Evolutionary conservation across 2,888 invertebrate genomes (phyloP), one percentile per base, ranked within the genome.

Genomic region (Sabellastarte sp.): DNA sequence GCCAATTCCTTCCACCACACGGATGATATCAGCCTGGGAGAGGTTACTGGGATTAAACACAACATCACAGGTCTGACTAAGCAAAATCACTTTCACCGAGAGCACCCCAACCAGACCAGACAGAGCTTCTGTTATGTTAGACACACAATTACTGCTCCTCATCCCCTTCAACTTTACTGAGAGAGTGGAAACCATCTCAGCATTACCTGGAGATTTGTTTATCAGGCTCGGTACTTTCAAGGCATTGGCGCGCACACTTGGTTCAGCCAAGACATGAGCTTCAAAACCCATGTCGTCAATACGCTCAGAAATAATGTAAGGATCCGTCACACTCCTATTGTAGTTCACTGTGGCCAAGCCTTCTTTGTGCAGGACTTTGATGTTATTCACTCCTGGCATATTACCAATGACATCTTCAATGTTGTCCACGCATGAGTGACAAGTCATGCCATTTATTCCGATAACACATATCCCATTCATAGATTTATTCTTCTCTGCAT

Each of bases 61-160:
- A 15, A 41, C 41, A 41, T 41, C 41, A 15, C 10, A 10, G 20
- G 10, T 41, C 20, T 41, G 10, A 41, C 41, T 41, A 10, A 41
- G 41, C 10, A 41, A 20, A 20, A 2, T 41, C 41, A 41, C 41
- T 41, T 20, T 41, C 10, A 20, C 10, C 20, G 41, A 10, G 29
- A 57, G 28, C 31, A 86, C 80, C 0, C 92, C 95, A 0, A 88
- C 83, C 56, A 75, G 87, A 59, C 87, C 85, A 1, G 86, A 82
- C 20, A 93, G 87, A 10, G 87, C 89, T 0, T 87, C 87, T 83
- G 95, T 90, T 61, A 96, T 94, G 78, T 89, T 91, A 59, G 87
- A 87, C 51, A 95, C 95, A 84, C 95, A 96, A 50, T 93, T 92
- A 85, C 91, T 89, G 78, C 95, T 95, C 61, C 92, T 93, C 95